These are phyloP conservation scores for Xanthia icteritia DNA, from an alignment of 2,888 invertebrate genomes.

Conservation along the genomic window DNA sequence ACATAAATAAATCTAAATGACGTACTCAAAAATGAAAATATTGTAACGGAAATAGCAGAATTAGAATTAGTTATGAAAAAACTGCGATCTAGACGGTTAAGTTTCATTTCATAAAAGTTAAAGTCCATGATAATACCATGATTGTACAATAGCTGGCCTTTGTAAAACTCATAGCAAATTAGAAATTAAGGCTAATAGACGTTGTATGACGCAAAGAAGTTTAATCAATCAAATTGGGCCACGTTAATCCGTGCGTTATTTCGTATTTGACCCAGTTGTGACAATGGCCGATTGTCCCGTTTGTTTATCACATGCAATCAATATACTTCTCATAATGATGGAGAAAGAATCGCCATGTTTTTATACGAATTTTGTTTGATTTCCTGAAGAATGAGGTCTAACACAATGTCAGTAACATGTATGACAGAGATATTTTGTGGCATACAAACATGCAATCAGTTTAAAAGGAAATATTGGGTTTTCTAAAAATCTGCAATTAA, in stretches of 20 bases:
- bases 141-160: conserved; percentile 31
- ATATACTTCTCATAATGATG: conserved; percentile 12
- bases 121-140: background rate
- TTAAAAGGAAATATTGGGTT: too few species aligned
- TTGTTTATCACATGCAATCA: conserved; percentile 33
- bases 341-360: background rate
- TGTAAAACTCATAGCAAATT: conserved; percentile 32
- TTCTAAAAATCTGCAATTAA: background rate
- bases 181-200: conserved; percentile 56
- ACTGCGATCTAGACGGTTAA: too few species aligned
- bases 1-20: background rate
- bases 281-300: conserved; percentile 68
- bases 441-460: too few species aligned
- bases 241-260: conserved; percentile 76
- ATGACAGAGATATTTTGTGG: background rate
- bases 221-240: conserved; percentile 76
- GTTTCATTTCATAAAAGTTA: background rate
- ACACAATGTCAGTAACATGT: background rate
- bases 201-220: conserved; percentile 61
- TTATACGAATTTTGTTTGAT: background rate
- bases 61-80: background rate
- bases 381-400: background rate
- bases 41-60: background rate
- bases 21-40: background rate
- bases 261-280: conserved; percentile 73